phyloP scores from a whole-genome alignment of 2,888 invertebrate genomes.

The Lasioglossum oenotherae region DNA sequence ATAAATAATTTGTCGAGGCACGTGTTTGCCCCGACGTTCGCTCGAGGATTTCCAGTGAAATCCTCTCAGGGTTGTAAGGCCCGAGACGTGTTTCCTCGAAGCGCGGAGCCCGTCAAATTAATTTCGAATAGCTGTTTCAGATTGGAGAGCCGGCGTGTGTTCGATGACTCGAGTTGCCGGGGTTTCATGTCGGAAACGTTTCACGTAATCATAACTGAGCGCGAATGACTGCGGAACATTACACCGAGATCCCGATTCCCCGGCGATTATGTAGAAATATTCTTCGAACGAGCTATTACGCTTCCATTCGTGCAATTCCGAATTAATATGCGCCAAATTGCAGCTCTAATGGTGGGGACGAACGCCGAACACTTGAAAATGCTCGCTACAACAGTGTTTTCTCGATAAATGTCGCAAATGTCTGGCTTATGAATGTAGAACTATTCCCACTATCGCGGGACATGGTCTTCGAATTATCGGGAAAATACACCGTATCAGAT shows the following conservation, averaged over 20 bases:
- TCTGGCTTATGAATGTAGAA: too few species aligned
- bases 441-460: too few species aligned
- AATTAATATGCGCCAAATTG: not conserved
- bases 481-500: too few species aligned
- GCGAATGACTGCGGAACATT: not conserved
- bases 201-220: not conserved
- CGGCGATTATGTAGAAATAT: not conserved
- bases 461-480: too few species aligned
- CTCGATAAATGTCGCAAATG: too few species aligned
- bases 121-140: not conserved
- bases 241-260: not conserved
- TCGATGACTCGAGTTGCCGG: not conserved
- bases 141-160: not conserved
- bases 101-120: not conserved
- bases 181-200: not conserved
- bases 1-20: not conserved
- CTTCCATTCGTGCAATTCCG: not conserved
- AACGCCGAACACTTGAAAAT: not conserved
- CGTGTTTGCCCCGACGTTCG: not conserved
- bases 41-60: not conserved
- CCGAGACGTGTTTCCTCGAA: not conserved
- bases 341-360: not conserved
- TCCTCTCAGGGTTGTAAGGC: not conserved
- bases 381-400: too few species aligned
- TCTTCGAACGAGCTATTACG: not conserved